phyloP scores from a whole-genome alignment of 2,888 invertebrate species.

The Ormia ochracea region DNA sequence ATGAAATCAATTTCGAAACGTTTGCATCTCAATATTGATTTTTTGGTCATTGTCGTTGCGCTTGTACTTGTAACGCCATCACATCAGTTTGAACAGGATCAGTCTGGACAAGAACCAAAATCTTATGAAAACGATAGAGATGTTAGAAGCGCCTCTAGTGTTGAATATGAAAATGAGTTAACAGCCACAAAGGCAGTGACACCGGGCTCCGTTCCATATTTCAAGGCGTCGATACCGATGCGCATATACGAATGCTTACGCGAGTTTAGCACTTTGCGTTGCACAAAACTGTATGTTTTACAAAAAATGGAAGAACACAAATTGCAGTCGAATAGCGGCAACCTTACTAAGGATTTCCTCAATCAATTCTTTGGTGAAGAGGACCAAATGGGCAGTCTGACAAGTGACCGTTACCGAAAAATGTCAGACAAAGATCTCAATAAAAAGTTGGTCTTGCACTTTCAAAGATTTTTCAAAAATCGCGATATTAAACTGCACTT shows the following conservation, averaged over 20 bases:
- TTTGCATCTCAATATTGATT: constrained; percentile 26
- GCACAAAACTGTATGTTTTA: constrained; percentile 79
- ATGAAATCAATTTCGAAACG: constrained; percentile 1
- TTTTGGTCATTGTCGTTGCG: constrained; percentile 51
- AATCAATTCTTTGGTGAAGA: constrained; percentile 73
- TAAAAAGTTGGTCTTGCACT: constrained; percentile 77
- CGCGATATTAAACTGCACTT: constrained; percentile 78
- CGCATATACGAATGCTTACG: constrained; percentile 75
- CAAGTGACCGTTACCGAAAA: constrained; percentile 78
- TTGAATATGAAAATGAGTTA: constrained; percentile 45
- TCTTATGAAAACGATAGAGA: background rate
- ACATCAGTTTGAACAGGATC: constrained; percentile 54
- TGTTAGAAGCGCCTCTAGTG: constrained; percentile 44
- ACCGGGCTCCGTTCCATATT: constrained; percentile 69
- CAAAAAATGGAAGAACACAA: constrained; percentile 78
- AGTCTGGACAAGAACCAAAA: constrained; percentile 38
- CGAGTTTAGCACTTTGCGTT: constrained; percentile 77
- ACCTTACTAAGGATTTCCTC: constrained; percentile 73
- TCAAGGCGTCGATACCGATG: constrained; percentile 74
- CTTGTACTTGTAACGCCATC: constrained; percentile 48
- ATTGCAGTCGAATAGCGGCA: constrained; percentile 68
- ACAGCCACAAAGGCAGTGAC: background rate
- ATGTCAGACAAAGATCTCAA: constrained; percentile 78
- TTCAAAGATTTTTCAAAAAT: constrained; percentile 78
- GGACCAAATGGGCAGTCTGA: constrained; percentile 69